Evolutionary conservation across 2,888 invertebrate genomes (phyloP).

Genomic region (Chalcosyrphus nemorum): DNA sequence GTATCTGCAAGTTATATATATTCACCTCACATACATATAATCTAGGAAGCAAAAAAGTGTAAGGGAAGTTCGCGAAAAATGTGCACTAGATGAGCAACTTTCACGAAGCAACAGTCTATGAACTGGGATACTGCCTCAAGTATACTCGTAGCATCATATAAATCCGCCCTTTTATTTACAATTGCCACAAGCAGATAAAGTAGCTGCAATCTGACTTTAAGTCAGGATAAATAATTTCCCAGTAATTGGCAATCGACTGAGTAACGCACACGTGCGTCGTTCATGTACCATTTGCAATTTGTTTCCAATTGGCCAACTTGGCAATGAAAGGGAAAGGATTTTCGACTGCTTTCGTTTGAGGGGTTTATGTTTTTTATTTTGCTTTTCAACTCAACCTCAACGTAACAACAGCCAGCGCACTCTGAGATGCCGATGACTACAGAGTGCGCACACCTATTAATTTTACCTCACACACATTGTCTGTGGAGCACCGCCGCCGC

Average conservation of each 20-base stretch:
- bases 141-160: constrained; percentile 12
- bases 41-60: constrained; percentile 54
- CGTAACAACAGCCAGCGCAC: not conserved
- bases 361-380: too few species aligned
- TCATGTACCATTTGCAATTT: not conserved
- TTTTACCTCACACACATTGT: not conserved
- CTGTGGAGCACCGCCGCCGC: not conserved
- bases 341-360: constrained; percentile 5
- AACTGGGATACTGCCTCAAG: constrained; percentile 7
- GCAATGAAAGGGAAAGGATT: constrained; percentile 70
- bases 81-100: constrained; percentile 61
- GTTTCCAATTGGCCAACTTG: constrained; percentile 20
- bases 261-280: constrained; percentile 28
- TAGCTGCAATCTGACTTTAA: not conserved
- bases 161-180: constrained; percentile 46
- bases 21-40: constrained; percentile 17
- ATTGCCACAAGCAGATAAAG: constrained; percentile 1
- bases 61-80: not conserved
- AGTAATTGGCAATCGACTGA: constrained; percentile 27
- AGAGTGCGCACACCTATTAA: not conserved
- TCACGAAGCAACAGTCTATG: constrained; percentile 24
- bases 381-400: not conserved
- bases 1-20: constrained; percentile 14
- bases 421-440: not conserved
- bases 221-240: constrained; percentile 37